Evolutionary conservation across 1,140 invertebrate genomes (phyloP), one percentile per base, ranked within the genome.

Genomic region (Bradysia coprophila): DNA sequence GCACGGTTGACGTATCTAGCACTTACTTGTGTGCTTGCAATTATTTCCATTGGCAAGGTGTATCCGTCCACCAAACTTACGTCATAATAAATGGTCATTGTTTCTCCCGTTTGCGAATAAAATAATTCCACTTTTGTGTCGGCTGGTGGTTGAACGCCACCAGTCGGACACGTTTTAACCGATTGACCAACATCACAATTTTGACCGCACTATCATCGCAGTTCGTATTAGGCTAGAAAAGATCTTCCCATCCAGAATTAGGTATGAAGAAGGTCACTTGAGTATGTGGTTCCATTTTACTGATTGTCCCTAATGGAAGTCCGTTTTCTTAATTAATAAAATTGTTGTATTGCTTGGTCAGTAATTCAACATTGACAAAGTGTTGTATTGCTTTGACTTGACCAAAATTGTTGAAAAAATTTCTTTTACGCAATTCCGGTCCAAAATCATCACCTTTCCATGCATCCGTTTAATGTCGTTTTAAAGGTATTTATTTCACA

Each of bases 111-210:
- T 34, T 3, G 11, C 18, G 32, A 16, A 16, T 15, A 34, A 13
- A 34, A 34, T 15, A 34, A 34, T 34, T 34, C 32, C 4, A 34
- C 32, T 34, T 34, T 34, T 3, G 32, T 34, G 18, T 34, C 32
- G 11, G 32, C 32, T 3, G 32, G 32, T 34, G 32, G 32, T 15
- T 34, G 32, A 13, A 13, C n/a, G 11, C 32, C 32, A 15, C 11
- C 4, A 4, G 32, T 3, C 3, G 32, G 32, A 13, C 32, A 34
- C 18, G 32, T 13, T 34, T 13, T 3, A 13, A 34, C 18, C 32
- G 32, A 34, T 34, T 34, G 32, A 3, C 32, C 32, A 34, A 34
- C n/a, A 15, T 34, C 32, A 34, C 32, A 34, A 34, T 34, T 34
- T 34, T 13, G 13, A 34, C 32, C 32, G 11, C n/a, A n/a, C 13